These are phyloP conservation scores for Rallus limicola DNA, from an alignment of 2,113 vertebrate species.

Conservation along the genomic window DNA sequence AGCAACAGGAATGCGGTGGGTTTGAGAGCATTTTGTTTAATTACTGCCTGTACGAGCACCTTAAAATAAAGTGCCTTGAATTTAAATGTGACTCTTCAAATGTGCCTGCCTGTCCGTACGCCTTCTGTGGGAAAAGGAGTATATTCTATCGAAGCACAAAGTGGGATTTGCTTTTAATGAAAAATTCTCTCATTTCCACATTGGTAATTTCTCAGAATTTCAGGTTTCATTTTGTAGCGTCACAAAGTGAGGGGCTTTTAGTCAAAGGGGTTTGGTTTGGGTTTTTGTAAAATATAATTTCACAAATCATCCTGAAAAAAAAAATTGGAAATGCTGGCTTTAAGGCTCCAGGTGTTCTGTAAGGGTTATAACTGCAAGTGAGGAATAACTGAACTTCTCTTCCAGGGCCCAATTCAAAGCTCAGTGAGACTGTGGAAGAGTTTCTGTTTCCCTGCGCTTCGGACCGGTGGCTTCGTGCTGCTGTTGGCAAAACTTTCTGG, in stretches of 20 bases:
- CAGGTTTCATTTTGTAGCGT: background rate
- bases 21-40: background rate
- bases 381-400: background rate
- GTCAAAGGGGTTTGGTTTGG: background rate
- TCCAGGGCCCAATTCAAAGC: background rate
- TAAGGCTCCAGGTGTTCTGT: accelerated
- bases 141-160: background rate
- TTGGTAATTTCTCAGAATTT: background rate
- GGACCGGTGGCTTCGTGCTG: background rate
- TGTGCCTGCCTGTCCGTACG: accelerated
- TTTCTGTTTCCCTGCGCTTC: background rate
- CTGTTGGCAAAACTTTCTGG: background rate
- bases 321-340: background rate
- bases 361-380: background rate
- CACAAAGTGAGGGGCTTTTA: background rate
- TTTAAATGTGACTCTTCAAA: background rate
- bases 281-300: background rate
- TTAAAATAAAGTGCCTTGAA: background rate
- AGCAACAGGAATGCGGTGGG: background rate
- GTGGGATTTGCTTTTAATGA: background rate
- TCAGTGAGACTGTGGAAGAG: background rate
- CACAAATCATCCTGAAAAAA: background rate
- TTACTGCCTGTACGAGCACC: background rate
- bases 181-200: background rate
- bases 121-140: background rate